Evolutionary conservation across 2,797 vertebrate genomes (phyloP), one percentile per base, ranked within the genome.

Genomic region (Acrossocheilus wenchowensis): DNA sequence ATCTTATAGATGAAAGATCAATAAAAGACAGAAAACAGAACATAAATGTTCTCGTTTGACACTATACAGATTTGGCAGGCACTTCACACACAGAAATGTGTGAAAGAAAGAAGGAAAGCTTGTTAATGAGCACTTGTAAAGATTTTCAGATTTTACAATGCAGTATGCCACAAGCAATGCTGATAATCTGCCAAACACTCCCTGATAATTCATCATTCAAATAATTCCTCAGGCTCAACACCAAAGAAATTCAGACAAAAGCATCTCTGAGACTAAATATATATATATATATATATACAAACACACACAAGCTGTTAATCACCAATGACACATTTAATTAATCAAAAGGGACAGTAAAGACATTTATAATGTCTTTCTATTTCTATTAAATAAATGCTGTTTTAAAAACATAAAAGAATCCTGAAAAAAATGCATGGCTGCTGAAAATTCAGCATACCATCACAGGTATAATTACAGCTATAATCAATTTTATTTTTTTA

Each of bases 151-250:
- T 6, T 4, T 34, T 36, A 75, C 71, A 74, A 34, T 74, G 82
- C 41, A 83, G 52, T 57, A 60, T 12, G 5, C 30, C 66, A 82
- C 2, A 2, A 74, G 39, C 71, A 83, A 74, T 12, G 45, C 26
- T 62, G 54, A 74, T 48, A 64, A 48, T 62, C 39, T 60, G 69
- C 52, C 81, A 74, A 73, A 73, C 19, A 30, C 21, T 68, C 39
- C 43, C 79, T 48, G 9, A 48, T 23, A 21, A 81, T 50, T 45
- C 12, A 48, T 73, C n/a, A 72, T 60, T 71, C 50, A 72, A 39
- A 54, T 17, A 57, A 71, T 41, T 41, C 39, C 17, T 75, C 57
- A 64, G 72, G 30, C 71, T 74, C 5, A 72, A 73, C 39, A 45
- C 10, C 54, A 60, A 82, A 26, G 11, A 39, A 26, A 19, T 34